A percentile compares a stretch with the other conserved stretches of the same genome.
Evolutionary conservation across 2,113 vertebrate species (phyloP).

Genomic region (Scartelaos histophorus): DNA sequence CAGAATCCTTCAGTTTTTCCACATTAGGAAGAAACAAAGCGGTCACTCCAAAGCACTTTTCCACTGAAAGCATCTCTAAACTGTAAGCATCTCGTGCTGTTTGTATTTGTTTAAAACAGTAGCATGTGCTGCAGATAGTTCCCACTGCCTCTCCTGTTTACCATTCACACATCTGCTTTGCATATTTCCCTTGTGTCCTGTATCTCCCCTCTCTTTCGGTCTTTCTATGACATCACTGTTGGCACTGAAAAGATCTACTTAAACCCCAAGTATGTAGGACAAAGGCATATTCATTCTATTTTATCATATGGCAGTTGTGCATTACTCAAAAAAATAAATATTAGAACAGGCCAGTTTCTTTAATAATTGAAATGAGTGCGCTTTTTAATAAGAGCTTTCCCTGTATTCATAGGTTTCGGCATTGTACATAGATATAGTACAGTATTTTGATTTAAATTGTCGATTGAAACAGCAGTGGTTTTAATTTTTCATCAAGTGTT

Average conservation of each 20-base stretch:
- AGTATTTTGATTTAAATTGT: no score
- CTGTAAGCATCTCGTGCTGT: neutral
- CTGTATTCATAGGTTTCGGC: no score
- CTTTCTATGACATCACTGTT: neutral
- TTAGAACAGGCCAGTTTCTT: neutral
- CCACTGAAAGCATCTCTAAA: neutral
- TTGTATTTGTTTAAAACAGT: neutral
- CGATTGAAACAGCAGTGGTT: no score
- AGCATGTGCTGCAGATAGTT: constrained; percentile 20
- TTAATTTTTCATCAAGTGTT: no score
- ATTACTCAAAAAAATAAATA: neutral
- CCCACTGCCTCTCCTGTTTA: constrained; percentile 34
- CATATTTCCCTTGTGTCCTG: constrained; percentile 17
- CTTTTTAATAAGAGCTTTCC: no score
- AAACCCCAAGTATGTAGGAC: constrained; percentile 6
- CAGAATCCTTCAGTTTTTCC: constrained; percentile 19
- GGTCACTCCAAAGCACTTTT: constrained; percentile 11
- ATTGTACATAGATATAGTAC: no score
- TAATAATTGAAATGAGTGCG: neutral
- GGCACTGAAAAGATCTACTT: neutral
- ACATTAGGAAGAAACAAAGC: constrained; percentile 17
- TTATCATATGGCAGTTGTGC: neutral
- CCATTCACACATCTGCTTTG: constrained; percentile 47
- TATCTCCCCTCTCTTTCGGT: constrained; percentile 10
- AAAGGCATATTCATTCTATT: neutral